Conservation (phyloP, 2,888 invertebrate genomes). For the Coleophora flavipennella region DNA sequence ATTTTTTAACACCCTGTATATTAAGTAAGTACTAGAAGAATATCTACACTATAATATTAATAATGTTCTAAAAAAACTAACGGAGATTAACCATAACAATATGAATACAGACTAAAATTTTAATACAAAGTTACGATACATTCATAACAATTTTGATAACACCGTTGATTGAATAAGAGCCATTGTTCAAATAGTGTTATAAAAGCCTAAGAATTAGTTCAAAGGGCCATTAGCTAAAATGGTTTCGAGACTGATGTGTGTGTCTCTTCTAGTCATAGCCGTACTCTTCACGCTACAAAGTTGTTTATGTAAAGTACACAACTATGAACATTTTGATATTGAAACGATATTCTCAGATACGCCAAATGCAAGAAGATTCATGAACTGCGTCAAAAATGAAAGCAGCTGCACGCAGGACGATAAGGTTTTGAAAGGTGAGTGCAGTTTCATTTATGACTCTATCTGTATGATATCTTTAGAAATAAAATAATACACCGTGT, state of each 20-base stretch:
- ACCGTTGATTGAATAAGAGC: neutral
- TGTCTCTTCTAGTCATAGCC: constrained; percentile 3
- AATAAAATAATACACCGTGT: no score
- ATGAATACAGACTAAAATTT: no score
- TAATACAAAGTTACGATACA: no score
- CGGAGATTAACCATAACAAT: neutral
- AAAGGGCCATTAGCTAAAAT: neutral
- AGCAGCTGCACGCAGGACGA: constrained; percentile 8
- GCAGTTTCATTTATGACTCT: no score
- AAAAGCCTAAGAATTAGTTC: neutral
- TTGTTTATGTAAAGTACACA: constrained; percentile 8
- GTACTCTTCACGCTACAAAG: neutral
- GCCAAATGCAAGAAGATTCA: constrained; percentile 5
- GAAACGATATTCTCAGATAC: constrained; percentile 6
- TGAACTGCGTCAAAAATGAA: constrained; percentile 13
- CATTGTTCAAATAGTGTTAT: constrained; percentile 2
- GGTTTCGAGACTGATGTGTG: neutral
- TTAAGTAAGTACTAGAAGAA: no score
- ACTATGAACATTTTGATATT: constrained; percentile 14
- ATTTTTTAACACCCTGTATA: no score
- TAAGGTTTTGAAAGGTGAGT: constrained; percentile 14
- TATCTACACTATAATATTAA: no score
- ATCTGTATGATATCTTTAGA: no score
- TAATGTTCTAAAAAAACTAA: no score
- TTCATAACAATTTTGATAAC: constrained; percentile 1